These are phyloP conservation scores for Cartodere bifasciata DNA, from an alignment of 2,888 invertebrate species.

Conservation along the genomic window DNA sequence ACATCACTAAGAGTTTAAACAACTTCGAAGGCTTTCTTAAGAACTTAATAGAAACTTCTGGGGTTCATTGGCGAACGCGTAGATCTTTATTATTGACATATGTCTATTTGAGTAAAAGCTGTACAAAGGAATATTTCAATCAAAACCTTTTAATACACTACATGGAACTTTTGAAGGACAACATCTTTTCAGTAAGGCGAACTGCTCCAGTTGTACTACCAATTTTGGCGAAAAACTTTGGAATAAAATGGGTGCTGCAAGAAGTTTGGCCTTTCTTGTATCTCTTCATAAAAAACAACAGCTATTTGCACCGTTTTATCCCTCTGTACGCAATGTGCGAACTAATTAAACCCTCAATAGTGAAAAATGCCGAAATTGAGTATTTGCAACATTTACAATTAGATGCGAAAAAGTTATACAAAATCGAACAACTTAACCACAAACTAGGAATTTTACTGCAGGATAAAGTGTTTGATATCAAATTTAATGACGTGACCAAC, in stretches of 20 bases:
- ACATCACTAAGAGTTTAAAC: constrained; percentile 20
- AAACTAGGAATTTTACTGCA: constrained; percentile 6
- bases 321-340: constrained; percentile 29
- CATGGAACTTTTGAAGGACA: constrained; percentile 26
- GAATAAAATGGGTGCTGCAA: constrained; percentile 26
- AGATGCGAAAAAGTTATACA: constrained; percentile 10
- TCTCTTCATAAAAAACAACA: constrained; percentile 23
- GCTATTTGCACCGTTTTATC: constrained; percentile 27
- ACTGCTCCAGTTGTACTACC: constrained; percentile 29
- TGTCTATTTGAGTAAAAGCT: constrained; percentile 24
- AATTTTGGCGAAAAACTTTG: constrained; percentile 27
- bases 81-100: constrained; percentile 28
- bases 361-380: constrained; percentile 9
- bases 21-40: constrained; percentile 25
- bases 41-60: constrained; percentile 24
- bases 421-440: constrained; percentile 12
- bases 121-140: constrained; percentile 26
- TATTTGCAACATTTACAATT: constrained; percentile 7
- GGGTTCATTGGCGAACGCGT: constrained; percentile 29
- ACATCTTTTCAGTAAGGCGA: constrained; percentile 27
- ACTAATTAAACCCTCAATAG: constrained; percentile 25
- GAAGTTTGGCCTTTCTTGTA: constrained; percentile 25
- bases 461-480: constrained; percentile 12
- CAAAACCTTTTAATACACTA: constrained; percentile 27
- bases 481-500: constrained; percentile 18